A percentile compares a stretch with the other conserved stretches of the same genome.
Conservation (phyloP, 2,888 invertebrate species). For the Clusia tigrina region DNA sequence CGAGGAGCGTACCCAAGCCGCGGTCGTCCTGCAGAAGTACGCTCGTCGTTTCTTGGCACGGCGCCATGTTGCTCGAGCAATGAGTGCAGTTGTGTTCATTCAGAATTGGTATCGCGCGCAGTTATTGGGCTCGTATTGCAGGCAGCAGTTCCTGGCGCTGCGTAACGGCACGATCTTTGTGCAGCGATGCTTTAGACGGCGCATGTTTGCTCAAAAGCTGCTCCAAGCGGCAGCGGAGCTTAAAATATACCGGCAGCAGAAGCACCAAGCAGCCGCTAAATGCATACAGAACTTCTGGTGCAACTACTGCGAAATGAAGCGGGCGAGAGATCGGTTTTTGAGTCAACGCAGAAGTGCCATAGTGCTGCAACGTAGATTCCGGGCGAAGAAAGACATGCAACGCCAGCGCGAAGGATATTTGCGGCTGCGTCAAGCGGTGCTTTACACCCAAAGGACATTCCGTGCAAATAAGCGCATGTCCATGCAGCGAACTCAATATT, state of each 20-base stretch:
- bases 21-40: conserved; percentile 65
- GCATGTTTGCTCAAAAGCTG: conserved; percentile 50
- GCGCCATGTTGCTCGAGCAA: conserved; percentile 57
- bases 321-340: conserved; percentile 43
- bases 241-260: conserved; percentile 43
- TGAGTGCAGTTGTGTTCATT: conserved; percentile 61
- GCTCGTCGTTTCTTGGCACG: conserved; percentile 65
- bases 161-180: conserved; percentile 64
- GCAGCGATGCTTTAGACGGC: conserved; percentile 66
- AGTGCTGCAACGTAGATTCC: conserved; percentile 42
- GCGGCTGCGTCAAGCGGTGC: conserved; percentile 31
- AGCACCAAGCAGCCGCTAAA: conserved; percentile 46
- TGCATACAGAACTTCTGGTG: conserved; percentile 64
- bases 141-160: conserved; percentile 60
- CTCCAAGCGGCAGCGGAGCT: conserved; percentile 44
- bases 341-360: conserved; percentile 36
- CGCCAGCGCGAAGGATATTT: conserved; percentile 38
- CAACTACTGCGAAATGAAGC: conserved; percentile 37
- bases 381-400: conserved; percentile 44
- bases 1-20: conserved; percentile 57
- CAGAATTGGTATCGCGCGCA: conserved; percentile 68
- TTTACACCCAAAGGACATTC: conserved; percentile 45
- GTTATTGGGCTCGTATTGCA: conserved; percentile 60
- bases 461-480: conserved; percentile 45
- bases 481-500: conserved; percentile 36